phyloP scores from a whole-genome alignment of 1,140 invertebrate species.

The Ceratosolen solmsi region DNA sequence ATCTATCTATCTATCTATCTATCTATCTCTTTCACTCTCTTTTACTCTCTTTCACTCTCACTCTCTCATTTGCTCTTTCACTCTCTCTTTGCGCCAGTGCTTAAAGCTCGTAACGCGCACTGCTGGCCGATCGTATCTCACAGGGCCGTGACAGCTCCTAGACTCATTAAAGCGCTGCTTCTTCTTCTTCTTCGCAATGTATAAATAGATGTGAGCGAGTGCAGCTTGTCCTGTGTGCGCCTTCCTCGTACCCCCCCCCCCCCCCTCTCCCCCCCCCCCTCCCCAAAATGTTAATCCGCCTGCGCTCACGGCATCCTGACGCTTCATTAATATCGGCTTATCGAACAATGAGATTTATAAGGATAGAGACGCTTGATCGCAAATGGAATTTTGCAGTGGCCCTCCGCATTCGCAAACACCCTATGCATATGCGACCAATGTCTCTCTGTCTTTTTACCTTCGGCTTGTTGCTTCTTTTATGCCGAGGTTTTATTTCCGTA shows the following conservation, averaged over 20 bases:
- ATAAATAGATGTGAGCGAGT: conserved; percentile 67
- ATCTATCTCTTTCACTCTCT: conserved; percentile 18
- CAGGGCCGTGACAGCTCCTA: conserved; percentile 66
- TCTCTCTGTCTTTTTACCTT: conserved; percentile 16
- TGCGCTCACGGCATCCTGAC: conserved; percentile 42
- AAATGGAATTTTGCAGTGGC: conserved; percentile 66
- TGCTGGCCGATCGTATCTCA: conserved; percentile 64
- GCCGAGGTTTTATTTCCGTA: conserved; percentile 40
- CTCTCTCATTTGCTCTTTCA: background rate
- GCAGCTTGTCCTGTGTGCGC: background rate
- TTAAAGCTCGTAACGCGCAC: background rate
- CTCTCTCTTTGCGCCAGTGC: conserved; percentile 13
- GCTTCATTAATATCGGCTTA: too few relatives aligned
- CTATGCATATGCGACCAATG: conserved; percentile 10
- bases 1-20: too few relatives aligned
- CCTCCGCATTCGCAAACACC: conserved; percentile 36
- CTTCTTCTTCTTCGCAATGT: conserved; percentile 50
- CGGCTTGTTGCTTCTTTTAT: background rate
- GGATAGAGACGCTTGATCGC: conserved; percentile 57
- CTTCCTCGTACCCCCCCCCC: background rate
- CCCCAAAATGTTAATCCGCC: conserved; percentile 21
- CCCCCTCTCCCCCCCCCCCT: conserved; percentile 39
- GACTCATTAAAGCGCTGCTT: conserved; percentile 69
- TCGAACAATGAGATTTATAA: too few relatives aligned
- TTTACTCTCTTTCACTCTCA: conserved; percentile 36